Conservation (phyloP, 2,797 vertebrate genomes). For the Oryzias sinensis region DNA sequence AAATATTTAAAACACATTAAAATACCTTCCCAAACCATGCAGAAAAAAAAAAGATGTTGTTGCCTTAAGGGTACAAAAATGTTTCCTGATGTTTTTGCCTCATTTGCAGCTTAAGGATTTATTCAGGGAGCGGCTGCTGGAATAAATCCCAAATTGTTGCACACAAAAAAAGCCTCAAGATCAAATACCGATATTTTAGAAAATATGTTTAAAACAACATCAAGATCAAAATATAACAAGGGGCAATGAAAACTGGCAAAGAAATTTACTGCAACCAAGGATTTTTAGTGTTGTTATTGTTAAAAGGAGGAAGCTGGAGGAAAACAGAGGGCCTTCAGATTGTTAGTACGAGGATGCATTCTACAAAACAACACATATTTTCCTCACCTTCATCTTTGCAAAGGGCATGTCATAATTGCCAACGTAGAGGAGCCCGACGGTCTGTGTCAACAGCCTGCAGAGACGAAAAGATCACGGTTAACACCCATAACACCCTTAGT, state of each 20-base stretch:
- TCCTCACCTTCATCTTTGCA: conserved; percentile 95
- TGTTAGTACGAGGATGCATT: conserved; percentile 17
- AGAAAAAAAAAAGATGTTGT: not conserved
- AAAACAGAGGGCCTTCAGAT: conserved; percentile 6
- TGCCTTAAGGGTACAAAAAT: not conserved
- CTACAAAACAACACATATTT: conserved; percentile 45
- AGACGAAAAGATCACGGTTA: conserved; percentile 63
- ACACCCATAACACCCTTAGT: conserved; percentile 25
- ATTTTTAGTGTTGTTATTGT: not conserved
- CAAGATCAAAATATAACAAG: not conserved
- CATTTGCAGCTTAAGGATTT: not conserved
- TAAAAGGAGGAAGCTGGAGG: conserved; percentile 2
- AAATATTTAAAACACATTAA: too few relatives aligned
- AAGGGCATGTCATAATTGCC: conserved; percentile 95
- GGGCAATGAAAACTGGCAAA: not conserved
- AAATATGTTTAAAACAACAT: not conserved
- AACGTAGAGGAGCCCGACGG: conserved; percentile 93
- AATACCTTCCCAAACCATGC: not conserved
- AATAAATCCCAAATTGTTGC: not conserved
- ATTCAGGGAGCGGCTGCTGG: not conserved
- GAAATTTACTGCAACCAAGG: not conserved
- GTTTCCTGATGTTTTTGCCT: not conserved
- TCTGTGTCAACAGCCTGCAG: conserved; percentile 88
- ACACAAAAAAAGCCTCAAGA: not conserved
- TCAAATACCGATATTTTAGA: not conserved